These are phyloP conservation scores for Tinamus major DNA, from an alignment of 2,797 vertebrate species.

Conservation along the genomic window DNA sequence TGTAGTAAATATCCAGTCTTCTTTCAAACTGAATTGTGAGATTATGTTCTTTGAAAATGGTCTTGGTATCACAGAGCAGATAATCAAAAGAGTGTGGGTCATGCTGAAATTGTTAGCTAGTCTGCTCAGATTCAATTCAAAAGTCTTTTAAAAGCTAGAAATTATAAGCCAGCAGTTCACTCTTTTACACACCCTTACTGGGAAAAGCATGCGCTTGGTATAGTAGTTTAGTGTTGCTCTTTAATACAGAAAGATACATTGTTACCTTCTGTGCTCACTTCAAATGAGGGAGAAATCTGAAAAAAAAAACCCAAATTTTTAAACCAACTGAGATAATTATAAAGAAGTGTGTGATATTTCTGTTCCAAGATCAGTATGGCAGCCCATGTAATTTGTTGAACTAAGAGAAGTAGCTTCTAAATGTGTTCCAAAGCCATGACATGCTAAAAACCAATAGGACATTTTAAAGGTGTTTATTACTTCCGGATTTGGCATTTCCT, in stretches of 20 bases:
- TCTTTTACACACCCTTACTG: neutral
- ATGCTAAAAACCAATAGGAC: fast-evolving
- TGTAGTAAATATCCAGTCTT: neutral
- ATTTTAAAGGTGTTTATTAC: neutral
- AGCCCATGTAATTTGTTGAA: neutral
- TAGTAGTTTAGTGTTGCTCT: neutral
- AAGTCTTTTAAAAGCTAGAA: neutral
- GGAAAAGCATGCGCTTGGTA: neutral
- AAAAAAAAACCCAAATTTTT: neutral
- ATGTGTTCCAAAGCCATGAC: neutral
- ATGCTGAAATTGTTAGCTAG: neutral
- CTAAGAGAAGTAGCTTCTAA: neutral
- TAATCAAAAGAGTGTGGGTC: neutral
- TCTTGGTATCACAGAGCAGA: neutral
- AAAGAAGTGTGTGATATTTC: neutral
- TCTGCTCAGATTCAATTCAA: neutral
- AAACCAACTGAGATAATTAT: neutral
- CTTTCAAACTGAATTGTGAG: neutral
- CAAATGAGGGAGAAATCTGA: neutral
- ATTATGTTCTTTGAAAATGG: neutral
- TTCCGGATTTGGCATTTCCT: neutral
- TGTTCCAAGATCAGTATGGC: neutral
- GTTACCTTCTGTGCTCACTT: neutral
- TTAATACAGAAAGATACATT: neutral
- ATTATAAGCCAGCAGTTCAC: neutral